Evolutionary conservation across 92 coral and sea anemone species (phyloP), one percentile per base, ranked within the genome.

Genomic region (Heliopora coerulea): DNA sequence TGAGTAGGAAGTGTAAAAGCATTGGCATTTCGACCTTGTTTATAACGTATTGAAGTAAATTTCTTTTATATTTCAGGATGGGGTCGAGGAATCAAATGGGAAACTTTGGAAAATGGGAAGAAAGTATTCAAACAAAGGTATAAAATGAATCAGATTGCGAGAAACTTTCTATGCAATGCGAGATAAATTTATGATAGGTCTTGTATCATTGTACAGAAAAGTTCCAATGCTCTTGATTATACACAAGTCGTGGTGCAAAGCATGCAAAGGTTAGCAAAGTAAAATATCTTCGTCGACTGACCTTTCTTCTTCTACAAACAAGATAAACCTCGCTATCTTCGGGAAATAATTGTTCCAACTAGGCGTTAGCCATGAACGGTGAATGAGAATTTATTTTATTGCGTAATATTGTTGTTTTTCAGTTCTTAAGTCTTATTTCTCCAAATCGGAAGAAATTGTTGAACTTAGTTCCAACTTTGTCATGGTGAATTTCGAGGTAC

Each of bases 401-500:
- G n/a, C n/a, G n/a, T n/a, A n/a, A n/a, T n/a, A n/a, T n/a, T n/a
- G 7, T 27, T 40, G 4, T 29, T 33, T 56, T 39, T 2, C 59
- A 93, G 98, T 83, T 57, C 74, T 93, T 39, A 93, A 83, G 61
- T 89, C 91, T 40, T 76, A 83, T 39, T 74, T 93, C 59, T 89
- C 96, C 50, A 84, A 68, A 49, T 86, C 90, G 59, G 73, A 84
- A 56, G 84, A 78, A 44, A 81, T 93, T 56, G 86, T 68, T 15
- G 80, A 86, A 61, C 83, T 87, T 54, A 87, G 96, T 76, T 82
- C 85, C 50, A 79, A 84, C 8, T 88, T 93, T 65, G 96, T 90
- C 14, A 89, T 93, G 98, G 98, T 90, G 0, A 93, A 89, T 70
- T 34, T 84, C 3, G 83, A 82, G 80, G 97, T 84, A 31, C n/a